Evolutionary conservation across 2,113 vertebrate genomes (phyloP), one percentile per base, ranked within the genome.

Genomic region (Mastomys natalensis): DNA sequence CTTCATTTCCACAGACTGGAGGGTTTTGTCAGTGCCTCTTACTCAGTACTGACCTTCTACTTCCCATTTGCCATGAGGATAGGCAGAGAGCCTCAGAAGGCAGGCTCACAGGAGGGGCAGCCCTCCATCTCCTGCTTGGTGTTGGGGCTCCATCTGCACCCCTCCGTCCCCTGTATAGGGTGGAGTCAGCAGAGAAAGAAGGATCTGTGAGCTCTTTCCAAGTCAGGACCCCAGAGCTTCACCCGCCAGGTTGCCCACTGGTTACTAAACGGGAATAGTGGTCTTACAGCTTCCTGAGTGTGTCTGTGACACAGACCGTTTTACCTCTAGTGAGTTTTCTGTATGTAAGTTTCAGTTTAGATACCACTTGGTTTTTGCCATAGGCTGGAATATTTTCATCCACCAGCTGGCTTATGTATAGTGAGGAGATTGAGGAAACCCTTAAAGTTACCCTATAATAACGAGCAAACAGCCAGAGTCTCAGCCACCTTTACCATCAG

Each of bases 291-390:
- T 95, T 51, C n/a, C 70, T 48, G 1, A 11, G 43, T 66, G 24
- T 86, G 34, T 43, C 19, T 55, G 3, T 87, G 22, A 24, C 58
- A 29, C 16, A 4, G 37, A 7, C 12, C 43, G 4, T 68, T 85
- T 86, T 51, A 37, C 60, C 60, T 51, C 17, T 37, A 45, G 72
- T 37, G 43, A 73, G 81, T 89, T 91, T 90, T 60, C 62, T 92
- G 91, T 82, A 58, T 82, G 60, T 53, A 87, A 72, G 55, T 68
- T 94, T 80, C 34, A 89, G 13, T 80, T 91, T 85, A 91, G 48
- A 55, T 95, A 73, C 34, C 70, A 68, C 64, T 94, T 74, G 7
- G 91, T 72, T 68, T 89, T 89, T 77, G 72, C 48, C 11, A 68
- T 86, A 51, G 26, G 89, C 73, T 48, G 60, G 58, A 16, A 62